These are phyloP conservation scores for Monopis laevigella DNA, from an alignment of 2,888 invertebrate species.

Conservation along the genomic window DNA sequence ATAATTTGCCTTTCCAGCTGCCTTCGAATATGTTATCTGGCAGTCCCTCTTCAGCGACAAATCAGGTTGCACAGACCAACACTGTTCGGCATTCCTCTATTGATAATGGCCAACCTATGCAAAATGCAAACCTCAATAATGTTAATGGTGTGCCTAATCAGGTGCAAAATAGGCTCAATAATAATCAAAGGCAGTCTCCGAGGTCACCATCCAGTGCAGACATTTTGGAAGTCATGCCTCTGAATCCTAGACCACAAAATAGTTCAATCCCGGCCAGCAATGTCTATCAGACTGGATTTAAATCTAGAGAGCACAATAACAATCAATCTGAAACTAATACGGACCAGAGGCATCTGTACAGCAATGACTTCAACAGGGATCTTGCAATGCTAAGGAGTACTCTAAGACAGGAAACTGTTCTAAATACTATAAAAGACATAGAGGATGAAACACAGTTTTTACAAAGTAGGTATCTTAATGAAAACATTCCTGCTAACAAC, in stretches of 20 bases:
- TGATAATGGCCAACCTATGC: constrained; percentile 43
- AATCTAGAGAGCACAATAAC: constrained; percentile 55
- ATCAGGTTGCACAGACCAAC: constrained; percentile 51
- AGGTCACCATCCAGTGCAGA: constrained; percentile 65
- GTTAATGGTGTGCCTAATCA: constrained; percentile 33
- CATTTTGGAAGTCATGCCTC: constrained; percentile 62
- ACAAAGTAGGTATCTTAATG: constrained; percentile 42
- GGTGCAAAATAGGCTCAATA: constrained; percentile 16
- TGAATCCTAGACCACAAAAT: constrained; percentile 48
- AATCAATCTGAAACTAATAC: constrained; percentile 39
- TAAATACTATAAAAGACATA: constrained; percentile 46
- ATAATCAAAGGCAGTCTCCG: constrained; percentile 32
- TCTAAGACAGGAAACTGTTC: constrained; percentile 38
- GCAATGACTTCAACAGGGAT: constrained; percentile 54
- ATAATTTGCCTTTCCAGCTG: constrained; percentile 44
- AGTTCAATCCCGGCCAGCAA: constrained; percentile 55
- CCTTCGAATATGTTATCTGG: constrained; percentile 32
- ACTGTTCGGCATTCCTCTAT: constrained; percentile 53
- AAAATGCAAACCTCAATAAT: constrained; percentile 24
- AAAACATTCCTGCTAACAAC: constrained; percentile 26
- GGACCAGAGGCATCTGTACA: constrained; percentile 43
- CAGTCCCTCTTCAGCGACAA: constrained; percentile 40
- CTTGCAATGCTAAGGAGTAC: constrained; percentile 48
- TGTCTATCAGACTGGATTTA: constrained; percentile 65
- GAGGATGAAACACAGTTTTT: constrained; percentile 50